Base-by-base conservation (phyloP, 1,140 invertebrate genomes). In the Nixonia krombeini region DNA sequence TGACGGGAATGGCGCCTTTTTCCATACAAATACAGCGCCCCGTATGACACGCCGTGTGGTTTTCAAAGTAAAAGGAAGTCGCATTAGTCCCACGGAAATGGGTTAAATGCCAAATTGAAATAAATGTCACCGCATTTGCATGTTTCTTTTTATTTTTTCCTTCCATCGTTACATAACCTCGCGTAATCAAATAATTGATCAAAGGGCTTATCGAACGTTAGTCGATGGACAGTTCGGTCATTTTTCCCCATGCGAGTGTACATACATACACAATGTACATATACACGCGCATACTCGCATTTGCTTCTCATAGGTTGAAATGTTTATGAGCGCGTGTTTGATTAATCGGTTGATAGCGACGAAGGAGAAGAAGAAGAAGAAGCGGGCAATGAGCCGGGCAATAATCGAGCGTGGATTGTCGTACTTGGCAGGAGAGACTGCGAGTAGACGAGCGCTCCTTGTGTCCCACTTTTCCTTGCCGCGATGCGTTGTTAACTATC, bases 391-490 rank as follows among this genome's bases (percentile, higher is more conserved):
- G 25, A 26, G 29, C 29, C n/a, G n/a, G n/a, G n/a, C n/a, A n/a
- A n/a, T n/a, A n/a, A n/a, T n/a, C n/a, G n/a, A n/a, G n/a, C n/a
- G n/a, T n/a, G n/a, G n/a, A n/a, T n/a, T n/a, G n/a, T n/a, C n/a
- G n/a, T 21, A 21, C 21, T 3, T 8, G 29, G 8, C 33, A 37
- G 33, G 33, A 12, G 33, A 37, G 12, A 37, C 12, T 15, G 6
- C 12, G 15, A 37, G 33, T 12, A 37, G 15, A 37, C 33, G 33
- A n/a, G 1, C 7, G 7, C 15, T 37, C 33, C 33, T 37, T 37
- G 33, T 21, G 21, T 37, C 33, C 33, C 33, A 37, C 33, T 37
- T 37, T 37, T 37, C 33, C 10, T 37, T 37, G 33, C 33, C 4
- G 15, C 33, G 33, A 37, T 7, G 33, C 33, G 33, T 13, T 37